These are phyloP conservation scores for Parnassius apollo DNA, from an alignment of 2,888 invertebrate genomes.

Conservation along the genomic window DNA sequence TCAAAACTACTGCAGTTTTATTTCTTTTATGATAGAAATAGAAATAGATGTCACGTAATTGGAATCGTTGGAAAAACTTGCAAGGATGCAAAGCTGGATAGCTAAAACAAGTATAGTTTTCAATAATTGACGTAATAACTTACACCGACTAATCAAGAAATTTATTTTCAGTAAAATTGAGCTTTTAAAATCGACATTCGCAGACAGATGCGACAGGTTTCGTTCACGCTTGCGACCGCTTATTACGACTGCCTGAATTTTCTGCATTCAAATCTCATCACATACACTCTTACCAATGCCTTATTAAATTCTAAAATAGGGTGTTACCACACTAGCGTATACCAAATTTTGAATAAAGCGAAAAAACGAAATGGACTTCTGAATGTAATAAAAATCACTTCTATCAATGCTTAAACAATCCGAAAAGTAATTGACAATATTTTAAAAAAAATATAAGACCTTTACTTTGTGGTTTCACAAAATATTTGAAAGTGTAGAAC, in stretches of 20 bases:
- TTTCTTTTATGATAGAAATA: too few relatives aligned
- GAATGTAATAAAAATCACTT: too few relatives aligned
- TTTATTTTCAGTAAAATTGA: conserved; percentile 71
- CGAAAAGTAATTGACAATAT: too few relatives aligned
- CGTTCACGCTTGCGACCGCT: conserved; percentile 41
- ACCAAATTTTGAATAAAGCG: neutral
- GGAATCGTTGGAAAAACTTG: neutral
- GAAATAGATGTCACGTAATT: neutral
- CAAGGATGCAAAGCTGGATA: conserved; percentile 17
- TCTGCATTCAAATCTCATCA: conserved; percentile 5
- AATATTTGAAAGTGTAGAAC: too few relatives aligned
- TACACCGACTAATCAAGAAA: conserved; percentile 68
- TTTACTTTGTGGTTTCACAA: too few relatives aligned
- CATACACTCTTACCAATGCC: neutral
- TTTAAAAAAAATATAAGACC: too few relatives aligned
- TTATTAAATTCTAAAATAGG: neutral
- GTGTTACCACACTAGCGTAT: conserved; percentile 8
- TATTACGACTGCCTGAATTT: conserved; percentile 9
- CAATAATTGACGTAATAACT: conserved; percentile 75
- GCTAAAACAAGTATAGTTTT: conserved; percentile 31
- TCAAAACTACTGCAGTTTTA: too few relatives aligned
- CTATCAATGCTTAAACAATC: too few relatives aligned
- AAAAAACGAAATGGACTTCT: too few relatives aligned
- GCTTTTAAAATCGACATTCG: conserved; percentile 73
- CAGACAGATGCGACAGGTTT: conserved; percentile 47